Evolutionary conservation across 2,888 invertebrate genomes (phyloP).

Genomic region (Drosophila cognata): DNA sequence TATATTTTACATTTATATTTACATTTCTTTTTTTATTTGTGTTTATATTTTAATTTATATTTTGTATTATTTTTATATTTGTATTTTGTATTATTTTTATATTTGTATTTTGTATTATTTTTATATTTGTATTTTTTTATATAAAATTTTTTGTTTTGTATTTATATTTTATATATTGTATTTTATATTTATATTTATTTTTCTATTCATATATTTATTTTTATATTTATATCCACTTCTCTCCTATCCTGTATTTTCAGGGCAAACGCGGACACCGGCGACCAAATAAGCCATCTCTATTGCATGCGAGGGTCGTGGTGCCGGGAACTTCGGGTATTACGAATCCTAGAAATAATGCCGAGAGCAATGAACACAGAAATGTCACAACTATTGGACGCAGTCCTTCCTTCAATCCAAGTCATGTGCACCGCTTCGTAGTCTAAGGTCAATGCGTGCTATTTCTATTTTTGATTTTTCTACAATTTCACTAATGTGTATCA

Average conservation of each 20-base stretch:
- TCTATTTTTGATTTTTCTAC: slow-evolving; percentile 37
- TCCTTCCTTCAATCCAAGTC: slow-evolving; percentile 82
- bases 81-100: neutral
- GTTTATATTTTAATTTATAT: too few species aligned
- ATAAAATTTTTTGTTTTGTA: too few species aligned
- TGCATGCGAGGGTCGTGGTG: slow-evolving; percentile 52
- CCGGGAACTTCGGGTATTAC: slow-evolving; percentile 29
- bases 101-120: neutral
- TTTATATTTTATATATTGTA: neutral
- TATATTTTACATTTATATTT: too few species aligned
- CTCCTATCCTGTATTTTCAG: slow-evolving; percentile 45
- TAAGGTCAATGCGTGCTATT: slow-evolving; percentile 50
- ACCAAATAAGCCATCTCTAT: slow-evolving; percentile 69
- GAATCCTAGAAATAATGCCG: slow-evolving; percentile 50
- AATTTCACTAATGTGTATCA: slow-evolving; percentile 17
- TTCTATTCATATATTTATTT: neutral
- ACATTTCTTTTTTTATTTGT: too few species aligned
- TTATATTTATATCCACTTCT: neutral
- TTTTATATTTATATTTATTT: neutral
- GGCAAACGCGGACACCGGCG: slow-evolving; percentile 83
- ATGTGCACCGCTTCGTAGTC: slow-evolving; percentile 84
- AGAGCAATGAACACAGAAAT: slow-evolving; percentile 26
- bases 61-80: too few species aligned
- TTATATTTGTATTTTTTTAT: neutral
- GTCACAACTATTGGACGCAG: slow-evolving; percentile 63